Percentiles rank a stretch among this genome's conserved stretches.
Evolutionary conservation across 2,797 vertebrate genomes (phyloP).

Genomic region (Chelon auratus): DNA sequence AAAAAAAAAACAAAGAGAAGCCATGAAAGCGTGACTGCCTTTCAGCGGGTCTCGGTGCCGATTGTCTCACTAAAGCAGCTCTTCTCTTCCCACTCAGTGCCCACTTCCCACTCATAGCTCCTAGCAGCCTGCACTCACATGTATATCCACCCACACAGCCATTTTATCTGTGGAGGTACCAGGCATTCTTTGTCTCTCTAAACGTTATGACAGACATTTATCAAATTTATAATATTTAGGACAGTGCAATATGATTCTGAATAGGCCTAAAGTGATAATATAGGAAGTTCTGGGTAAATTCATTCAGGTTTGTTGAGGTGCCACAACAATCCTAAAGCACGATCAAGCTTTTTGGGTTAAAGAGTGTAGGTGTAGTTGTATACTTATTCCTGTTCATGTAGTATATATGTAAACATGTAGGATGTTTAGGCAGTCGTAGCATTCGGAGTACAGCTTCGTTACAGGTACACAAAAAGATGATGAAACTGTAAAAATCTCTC

Average conservation of each 20-base stretch:
- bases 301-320: neutral
- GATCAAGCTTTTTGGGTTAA: neutral
- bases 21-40: conserved; percentile 75
- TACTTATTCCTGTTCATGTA: neutral
- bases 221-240: conserved; percentile 35
- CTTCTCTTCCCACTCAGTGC: conserved; percentile 82
- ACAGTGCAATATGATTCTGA: conserved; percentile 31
- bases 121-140: conserved; percentile 81
- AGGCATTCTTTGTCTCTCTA: conserved; percentile 59
- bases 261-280: neutral
- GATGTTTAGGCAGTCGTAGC: no score
- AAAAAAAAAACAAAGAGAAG: conserved; percentile 58
- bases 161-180: conserved; percentile 74
- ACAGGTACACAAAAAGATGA: neutral
- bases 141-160: conserved; percentile 78
- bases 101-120: conserved; percentile 85
- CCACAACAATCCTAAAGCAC: neutral
- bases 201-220: conserved; percentile 66
- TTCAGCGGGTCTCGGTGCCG: conserved; percentile 71
- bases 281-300: conserved; percentile 25
- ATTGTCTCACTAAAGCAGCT: conserved; percentile 79
- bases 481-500: neutral
- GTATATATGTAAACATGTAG: no score
- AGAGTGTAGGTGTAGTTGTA: neutral
- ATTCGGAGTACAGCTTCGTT: neutral